These are phyloP conservation scores for Andrena fulva DNA, from an alignment of 2,888 invertebrate species.

Conservation along the genomic window DNA sequence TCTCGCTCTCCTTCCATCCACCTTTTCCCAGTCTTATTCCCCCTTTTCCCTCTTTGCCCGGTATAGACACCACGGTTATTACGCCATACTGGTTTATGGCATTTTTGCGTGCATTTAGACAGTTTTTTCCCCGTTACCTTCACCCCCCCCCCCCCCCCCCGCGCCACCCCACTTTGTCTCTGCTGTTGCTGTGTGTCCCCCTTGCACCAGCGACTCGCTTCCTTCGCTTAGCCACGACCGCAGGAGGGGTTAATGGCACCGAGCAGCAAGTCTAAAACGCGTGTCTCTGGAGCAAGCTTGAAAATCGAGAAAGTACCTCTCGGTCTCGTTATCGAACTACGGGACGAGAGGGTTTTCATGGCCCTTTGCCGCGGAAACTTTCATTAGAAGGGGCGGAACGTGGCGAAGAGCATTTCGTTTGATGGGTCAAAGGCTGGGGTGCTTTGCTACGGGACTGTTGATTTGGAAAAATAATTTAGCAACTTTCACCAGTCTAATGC, in stretches of 20 bases:
- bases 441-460: neutral
- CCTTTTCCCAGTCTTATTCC: slow-evolving; percentile 1
- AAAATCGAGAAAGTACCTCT: slow-evolving; percentile 38
- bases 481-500: too few relatives aligned
- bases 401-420: slow-evolving; percentile 12
- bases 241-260: slow-evolving; percentile 52
- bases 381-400: slow-evolving; percentile 55
- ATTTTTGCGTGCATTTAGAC: slow-evolving; percentile 77
- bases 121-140: slow-evolving; percentile 44
- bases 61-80: slow-evolving; percentile 74
- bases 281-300: slow-evolving; percentile 35
- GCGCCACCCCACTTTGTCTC: neutral
- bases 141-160: neutral
- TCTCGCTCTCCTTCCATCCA: slow-evolving; percentile 2
- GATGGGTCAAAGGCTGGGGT: neutral
- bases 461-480: slow-evolving; percentile 1
- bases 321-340: slow-evolving; percentile 63
- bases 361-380: slow-evolving; percentile 56
- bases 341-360: slow-evolving; percentile 35
- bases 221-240: slow-evolving; percentile 16
- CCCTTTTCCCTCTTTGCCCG: neutral
- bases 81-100: slow-evolving; percentile 74
- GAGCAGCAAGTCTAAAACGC: slow-evolving; percentile 48
- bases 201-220: neutral
- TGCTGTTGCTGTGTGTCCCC: neutral